Evolutionary conservation across 2,888 invertebrate genomes (phyloP).

Genomic region (Andrena dorsata): DNA sequence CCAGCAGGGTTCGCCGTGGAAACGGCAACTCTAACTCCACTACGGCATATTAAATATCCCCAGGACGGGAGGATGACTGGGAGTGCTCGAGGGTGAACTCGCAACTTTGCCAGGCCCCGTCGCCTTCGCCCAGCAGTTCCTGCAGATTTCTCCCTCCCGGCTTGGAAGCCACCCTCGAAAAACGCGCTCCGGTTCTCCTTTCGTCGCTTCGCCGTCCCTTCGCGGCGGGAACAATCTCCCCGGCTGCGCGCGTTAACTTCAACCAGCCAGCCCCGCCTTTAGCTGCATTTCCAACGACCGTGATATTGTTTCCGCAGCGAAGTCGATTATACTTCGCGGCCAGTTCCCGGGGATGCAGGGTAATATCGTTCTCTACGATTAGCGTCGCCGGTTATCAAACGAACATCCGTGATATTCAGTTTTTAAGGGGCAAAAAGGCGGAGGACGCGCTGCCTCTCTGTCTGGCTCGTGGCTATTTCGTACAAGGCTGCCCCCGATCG

Average conservation of each 20-base stretch:
- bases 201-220: neutral
- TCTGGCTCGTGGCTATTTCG: constrained; percentile 11
- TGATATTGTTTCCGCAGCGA: no score
- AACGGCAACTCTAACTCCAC: constrained; percentile 71
- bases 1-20: constrained; percentile 34
- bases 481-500: neutral
- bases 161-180: constrained; percentile 47
- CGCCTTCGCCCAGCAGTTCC: constrained; percentile 50
- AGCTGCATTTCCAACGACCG: no score
- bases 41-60: constrained; percentile 72
- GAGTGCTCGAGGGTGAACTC: constrained; percentile 56
- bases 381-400: constrained; percentile 4
- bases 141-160: constrained; percentile 40
- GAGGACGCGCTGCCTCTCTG: no score
- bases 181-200: constrained; percentile 33
- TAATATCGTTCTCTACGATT: constrained; percentile 37
- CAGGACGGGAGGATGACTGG: constrained; percentile 45
- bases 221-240: no score
- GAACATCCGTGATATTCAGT: constrained; percentile 13
- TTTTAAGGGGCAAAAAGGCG: neutral
- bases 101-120: constrained; percentile 49
- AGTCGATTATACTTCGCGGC: no score
- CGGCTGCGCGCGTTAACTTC: no score
- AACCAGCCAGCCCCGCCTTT: no score
- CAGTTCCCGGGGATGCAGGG: neutral